Conservation (phyloP, 2,797 vertebrate species). For the Cirrhinus mrigala region DNA sequence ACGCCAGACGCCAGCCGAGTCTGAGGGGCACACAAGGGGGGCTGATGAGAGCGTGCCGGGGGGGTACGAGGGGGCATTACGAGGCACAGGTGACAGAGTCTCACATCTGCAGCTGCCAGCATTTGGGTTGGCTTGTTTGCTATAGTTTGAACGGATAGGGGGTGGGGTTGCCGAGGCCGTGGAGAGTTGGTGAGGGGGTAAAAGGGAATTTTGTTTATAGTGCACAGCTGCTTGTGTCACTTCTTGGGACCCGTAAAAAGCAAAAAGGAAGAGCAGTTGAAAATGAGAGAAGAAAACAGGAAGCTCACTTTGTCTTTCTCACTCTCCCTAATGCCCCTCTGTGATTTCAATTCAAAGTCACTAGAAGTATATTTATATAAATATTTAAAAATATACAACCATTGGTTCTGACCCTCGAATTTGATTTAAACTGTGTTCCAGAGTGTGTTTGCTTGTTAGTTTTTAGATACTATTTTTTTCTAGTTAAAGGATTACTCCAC, state of each 20-base stretch:
- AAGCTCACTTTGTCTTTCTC: slow-evolving; percentile 71
- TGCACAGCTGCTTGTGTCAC: slow-evolving; percentile 89
- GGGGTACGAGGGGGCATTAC: slow-evolving; percentile 71
- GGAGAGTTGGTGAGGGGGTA: slow-evolving; percentile 66
- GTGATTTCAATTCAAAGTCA: slow-evolving; percentile 7
- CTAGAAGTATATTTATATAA: slow-evolving; percentile 2
- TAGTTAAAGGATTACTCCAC: not conserved
- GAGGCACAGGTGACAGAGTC: slow-evolving; percentile 92
- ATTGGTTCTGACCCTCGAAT: not conserved
- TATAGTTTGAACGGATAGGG: slow-evolving; percentile 50
- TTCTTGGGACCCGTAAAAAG: slow-evolving; percentile 88
- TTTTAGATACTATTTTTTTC: not conserved
- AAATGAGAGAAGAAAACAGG: slow-evolving; percentile 69
- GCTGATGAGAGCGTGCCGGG: slow-evolving; percentile 57
- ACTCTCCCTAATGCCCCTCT: not conserved
- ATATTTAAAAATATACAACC: not conserved
- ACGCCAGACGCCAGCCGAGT: slow-evolving; percentile 85
- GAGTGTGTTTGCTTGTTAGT: not conserved
- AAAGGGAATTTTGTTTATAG: slow-evolving; percentile 91
- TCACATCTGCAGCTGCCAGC: slow-evolving; percentile 89
- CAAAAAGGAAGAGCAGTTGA: slow-evolving; percentile 81
- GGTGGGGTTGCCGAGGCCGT: slow-evolving; percentile 71
- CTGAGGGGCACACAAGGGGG: slow-evolving; percentile 85
- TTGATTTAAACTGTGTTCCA: not conserved
- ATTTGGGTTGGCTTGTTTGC: slow-evolving; percentile 69